Base-by-base conservation (phyloP, 2,888 invertebrate genomes). In the Ditylenchus weischeri region DNA sequence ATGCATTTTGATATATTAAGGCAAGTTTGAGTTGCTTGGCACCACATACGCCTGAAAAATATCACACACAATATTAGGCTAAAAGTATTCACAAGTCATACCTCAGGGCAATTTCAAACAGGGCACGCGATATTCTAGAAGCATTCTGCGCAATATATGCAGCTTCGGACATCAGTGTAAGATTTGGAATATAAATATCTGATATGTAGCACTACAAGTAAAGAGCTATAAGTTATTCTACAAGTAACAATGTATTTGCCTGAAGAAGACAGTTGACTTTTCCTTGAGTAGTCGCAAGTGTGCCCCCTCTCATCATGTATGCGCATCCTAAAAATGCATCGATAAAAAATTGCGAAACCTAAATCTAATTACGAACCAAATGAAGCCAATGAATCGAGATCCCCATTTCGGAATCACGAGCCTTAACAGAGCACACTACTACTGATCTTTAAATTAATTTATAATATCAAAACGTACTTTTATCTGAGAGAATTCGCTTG, bases 261-360 rank as follows among this genome's bases (percentile, higher is more conserved):
- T 94, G 93, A 78, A 98, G 88, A 18, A 98, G 86, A 75, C 94
- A 92, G 84, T 94, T 94, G 48, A 93, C 93, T 88, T 95, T 95
- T 78, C 92, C 94, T 78, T 92, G 89, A 19, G 91, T 88, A 83
- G 92, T 92, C 83, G 94, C 94, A 2, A 90, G 88, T 0, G 91
- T 91, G 8, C 92, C 90, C 10, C 92, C 90, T 71, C 89, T 88
- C 0, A 91, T 90, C 36, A 88, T 87, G 38, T 92, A 86, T 80
- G 90, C 89, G 81, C 94, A 92, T 81, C 88, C 29, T 29, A 29
- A 29, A 29, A n/a, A 29, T 2, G 29, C 29, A 29, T 5, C 29
- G 29, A 4, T 29, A 4, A 29, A 29, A 29, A 29, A 29, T 29
- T 29, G 29, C 29, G 29, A 4, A 29, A 29, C 5, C 29, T n/a